Evolutionary conservation across 2,797 vertebrate genomes (phyloP).

Genomic region (Tapera naevia): DNA sequence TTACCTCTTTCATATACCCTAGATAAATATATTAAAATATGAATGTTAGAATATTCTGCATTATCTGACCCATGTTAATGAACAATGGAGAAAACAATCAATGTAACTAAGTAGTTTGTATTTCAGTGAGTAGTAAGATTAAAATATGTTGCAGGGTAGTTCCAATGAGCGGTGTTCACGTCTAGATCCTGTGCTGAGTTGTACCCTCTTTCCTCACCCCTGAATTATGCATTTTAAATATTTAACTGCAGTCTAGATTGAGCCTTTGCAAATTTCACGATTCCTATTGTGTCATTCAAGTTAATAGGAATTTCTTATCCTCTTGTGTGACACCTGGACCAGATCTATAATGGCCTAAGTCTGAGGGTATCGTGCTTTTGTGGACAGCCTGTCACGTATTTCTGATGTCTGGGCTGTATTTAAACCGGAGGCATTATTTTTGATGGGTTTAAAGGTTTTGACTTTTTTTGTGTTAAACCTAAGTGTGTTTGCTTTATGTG

Average conservation of each 20-base stretch:
- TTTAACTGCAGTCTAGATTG: background rate
- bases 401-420: background rate
- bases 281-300: background rate
- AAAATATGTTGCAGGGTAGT: background rate
- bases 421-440: background rate
- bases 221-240: background rate
- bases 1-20: background rate
- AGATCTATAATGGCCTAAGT: background rate
- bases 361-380: background rate
- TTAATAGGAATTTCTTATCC: background rate
- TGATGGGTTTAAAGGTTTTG: background rate
- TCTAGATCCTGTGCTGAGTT: background rate
- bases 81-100: background rate
- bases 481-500: background rate
- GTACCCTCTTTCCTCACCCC: background rate
- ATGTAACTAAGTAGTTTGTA: background rate
- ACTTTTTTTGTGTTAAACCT: background rate
- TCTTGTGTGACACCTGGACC: background rate
- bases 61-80: background rate
- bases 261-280: background rate
- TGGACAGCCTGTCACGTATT: background rate
- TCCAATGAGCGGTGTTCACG: background rate
- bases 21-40: background rate
- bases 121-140: background rate
- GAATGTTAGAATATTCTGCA: background rate